Base-by-base conservation (phyloP, 2,797 vertebrate genomes). In the Chrysolophus pictus region DNA sequence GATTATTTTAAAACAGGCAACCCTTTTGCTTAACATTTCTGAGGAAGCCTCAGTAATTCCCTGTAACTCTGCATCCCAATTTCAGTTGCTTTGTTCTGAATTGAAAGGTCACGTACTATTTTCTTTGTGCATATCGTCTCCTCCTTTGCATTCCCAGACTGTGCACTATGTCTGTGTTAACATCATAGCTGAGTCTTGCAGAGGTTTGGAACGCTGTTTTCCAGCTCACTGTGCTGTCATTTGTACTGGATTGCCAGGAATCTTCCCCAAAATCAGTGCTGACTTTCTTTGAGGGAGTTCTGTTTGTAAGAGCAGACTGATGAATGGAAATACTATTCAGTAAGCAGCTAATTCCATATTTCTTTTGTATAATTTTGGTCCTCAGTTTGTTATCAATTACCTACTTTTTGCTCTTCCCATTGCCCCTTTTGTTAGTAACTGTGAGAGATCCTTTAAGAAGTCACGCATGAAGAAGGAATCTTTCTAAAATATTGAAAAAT, bases 331-430 rank as follows among this genome's bases (percentile, higher is more conserved):
- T 9, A 53, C 14, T 9, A 55, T 53, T 47, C 1, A 4, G 11
- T 26, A 59, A 23, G 39, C 24, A 76, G 24, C 29, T 63, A 68
- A 68, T 80, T 67, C 47, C 16, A 4, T 39, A 14, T 26, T 49
- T 1, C 22, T 59, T 73, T 46, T 22, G 10, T 22, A 1, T 23
- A 6, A 4, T 2, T 0, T 33, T 67, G 13, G 14, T 78, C 31
- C 60, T 0, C 51, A 65, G 21, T 49, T 65, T 59, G 9, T 42
- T 60, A 70, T 41, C n/a, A 26, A 2, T 31, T 33, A 29, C 42
- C 14, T 18, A 11, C 21, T 39, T 68, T 44, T 24, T 42, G 5
- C 31, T 89, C 53, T 23, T 35, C 22, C 24, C 24, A 1, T 41
- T 39, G 39, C 13, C 26, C 10, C 13, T 74, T 59, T 39, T 70